These are phyloP conservation scores for Zootoca vivipara DNA, from an alignment of 2,113 vertebrate genomes.

Conservation along the genomic window DNA sequence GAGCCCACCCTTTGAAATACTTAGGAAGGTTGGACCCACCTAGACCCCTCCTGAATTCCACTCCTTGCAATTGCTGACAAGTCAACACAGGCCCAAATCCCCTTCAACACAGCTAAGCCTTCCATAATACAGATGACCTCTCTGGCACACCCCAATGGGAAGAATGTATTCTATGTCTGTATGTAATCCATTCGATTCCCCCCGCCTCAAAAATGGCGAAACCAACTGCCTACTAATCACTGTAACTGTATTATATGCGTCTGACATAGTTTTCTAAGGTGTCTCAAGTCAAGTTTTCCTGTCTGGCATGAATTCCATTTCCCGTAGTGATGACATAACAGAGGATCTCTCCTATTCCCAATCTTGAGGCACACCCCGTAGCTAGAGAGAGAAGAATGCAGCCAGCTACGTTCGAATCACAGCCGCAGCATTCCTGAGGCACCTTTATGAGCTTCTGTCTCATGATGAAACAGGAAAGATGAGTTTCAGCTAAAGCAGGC, in stretches of 20 bases:
- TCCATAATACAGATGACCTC: slow-evolving; percentile 24
- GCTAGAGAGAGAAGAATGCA: not conserved
- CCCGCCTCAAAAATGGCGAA: slow-evolving; percentile 2
- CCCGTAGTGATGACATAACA: slow-evolving; percentile 3
- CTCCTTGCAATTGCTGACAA: not conserved
- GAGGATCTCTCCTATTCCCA: not conserved
- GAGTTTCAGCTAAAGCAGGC: not conserved
- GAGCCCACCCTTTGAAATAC: no score
- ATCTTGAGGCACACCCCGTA: not conserved
- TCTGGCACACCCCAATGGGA: slow-evolving; percentile 9
- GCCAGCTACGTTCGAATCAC: not conserved
- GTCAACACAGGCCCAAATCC: not conserved
- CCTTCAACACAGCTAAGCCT: not conserved
- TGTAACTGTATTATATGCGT: not conserved
- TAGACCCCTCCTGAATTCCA: no score
- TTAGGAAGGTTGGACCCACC: no score
- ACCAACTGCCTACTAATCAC: slow-evolving; percentile 23
- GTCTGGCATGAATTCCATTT: not conserved
- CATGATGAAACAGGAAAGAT: not conserved
- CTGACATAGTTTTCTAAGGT: slow-evolving; percentile 29
- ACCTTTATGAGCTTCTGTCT: not conserved
- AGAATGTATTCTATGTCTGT: not conserved
- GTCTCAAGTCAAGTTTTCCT: not conserved
- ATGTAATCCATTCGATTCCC: slow-evolving; percentile 8
- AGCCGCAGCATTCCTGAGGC: not conserved